A percentile compares a stretch with the other conserved stretches of the same genome.
Evolutionary conservation across 2,797 vertebrate genomes (phyloP).

Genomic region (Capromys pilorides): DNA sequence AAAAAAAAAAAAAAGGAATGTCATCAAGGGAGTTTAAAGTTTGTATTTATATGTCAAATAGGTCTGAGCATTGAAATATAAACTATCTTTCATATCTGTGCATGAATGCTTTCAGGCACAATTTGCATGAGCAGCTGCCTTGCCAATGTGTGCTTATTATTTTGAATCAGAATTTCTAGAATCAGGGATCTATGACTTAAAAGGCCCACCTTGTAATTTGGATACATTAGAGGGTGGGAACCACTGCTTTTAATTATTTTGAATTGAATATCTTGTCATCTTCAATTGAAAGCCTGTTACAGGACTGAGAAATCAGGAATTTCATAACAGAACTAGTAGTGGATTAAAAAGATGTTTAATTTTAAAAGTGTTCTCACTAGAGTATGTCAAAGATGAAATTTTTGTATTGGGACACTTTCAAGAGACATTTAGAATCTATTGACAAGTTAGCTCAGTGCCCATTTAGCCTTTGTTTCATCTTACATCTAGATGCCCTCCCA

Average conservation of each 20-base stretch:
- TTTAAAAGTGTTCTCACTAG: not conserved
- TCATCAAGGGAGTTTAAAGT: conserved; percentile 25
- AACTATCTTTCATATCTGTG: not conserved
- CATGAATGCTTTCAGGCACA: not conserved
- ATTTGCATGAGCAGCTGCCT: not conserved
- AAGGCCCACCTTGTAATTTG: not conserved
- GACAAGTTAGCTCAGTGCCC: not conserved
- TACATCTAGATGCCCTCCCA: not conserved
- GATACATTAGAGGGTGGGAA: not conserved
- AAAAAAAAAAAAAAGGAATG: not conserved
- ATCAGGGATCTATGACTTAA: not conserved
- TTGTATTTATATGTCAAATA: not conserved
- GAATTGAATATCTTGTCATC: not conserved
- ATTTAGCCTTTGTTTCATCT: not conserved
- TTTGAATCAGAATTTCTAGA: not conserved
- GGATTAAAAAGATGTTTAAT: not conserved
- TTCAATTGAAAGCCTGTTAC: not conserved
- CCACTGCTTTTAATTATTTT: not conserved
- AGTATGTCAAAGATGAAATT: not conserved
- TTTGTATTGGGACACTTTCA: not conserved
- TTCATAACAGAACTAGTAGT: not conserved
- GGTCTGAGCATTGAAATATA: not conserved
- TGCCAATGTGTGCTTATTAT: not conserved
- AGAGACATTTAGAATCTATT: not conserved
- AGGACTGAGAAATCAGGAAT: not conserved